These are phyloP conservation scores for Urocitellus parryii DNA, from an alignment of 2,113 vertebrate genomes.

Conservation along the genomic window DNA sequence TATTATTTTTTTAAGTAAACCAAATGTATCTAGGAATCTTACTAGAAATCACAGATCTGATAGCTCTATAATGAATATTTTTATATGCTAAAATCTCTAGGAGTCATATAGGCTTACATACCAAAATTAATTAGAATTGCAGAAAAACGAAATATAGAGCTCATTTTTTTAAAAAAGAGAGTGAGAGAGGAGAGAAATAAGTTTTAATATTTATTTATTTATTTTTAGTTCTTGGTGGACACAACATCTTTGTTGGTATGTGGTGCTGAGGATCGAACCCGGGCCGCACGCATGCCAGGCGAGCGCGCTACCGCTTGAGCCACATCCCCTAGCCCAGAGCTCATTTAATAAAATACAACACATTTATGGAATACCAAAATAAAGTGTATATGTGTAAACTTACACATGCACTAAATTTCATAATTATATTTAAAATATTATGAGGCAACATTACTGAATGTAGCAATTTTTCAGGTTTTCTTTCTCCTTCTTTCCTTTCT, in stretches of 20 bases:
- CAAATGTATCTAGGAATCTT: slow-evolving; percentile 1
- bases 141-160: neutral
- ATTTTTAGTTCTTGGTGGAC: too few relatives aligned
- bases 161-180: too few relatives aligned
- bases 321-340: too few relatives aligned
- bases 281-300: too few relatives aligned
- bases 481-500: too few relatives aligned
- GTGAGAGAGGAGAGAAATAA: too few relatives aligned
- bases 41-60: slow-evolving; percentile 23
- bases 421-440: slow-evolving; percentile 43
- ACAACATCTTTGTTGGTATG: too few relatives aligned
- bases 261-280: too few relatives aligned
- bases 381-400: neutral
- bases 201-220: too few relatives aligned
- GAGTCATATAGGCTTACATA: neutral
- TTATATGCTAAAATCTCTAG: slow-evolving; percentile 32
- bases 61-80: neutral
- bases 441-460: slow-evolving; percentile 43
- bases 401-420: slow-evolving; percentile 1
- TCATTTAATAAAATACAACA: slow-evolving; percentile 48
- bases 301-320: too few relatives aligned
- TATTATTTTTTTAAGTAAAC: slow-evolving; percentile 11
- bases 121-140: slow-evolving; percentile 43
- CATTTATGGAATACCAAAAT: neutral
- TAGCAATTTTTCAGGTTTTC: neutral